These are phyloP conservation scores for Actinopyga echinites DNA, from an alignment of 53 echinoderm and acorn worm species.

Conservation along the genomic window DNA sequence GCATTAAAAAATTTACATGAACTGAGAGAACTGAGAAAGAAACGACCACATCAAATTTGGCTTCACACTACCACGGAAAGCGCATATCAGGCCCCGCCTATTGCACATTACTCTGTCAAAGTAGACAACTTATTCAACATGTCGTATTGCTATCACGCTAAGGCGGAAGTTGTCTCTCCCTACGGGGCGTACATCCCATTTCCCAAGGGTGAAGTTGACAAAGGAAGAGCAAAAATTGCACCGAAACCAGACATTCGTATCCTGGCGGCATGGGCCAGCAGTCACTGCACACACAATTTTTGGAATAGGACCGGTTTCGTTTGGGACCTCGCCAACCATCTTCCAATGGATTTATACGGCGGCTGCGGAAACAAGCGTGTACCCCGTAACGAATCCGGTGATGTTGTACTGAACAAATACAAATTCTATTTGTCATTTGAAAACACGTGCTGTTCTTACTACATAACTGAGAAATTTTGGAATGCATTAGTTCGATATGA, in stretches of 20 bases:
- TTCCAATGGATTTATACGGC: no score
- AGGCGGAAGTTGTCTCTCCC: background rate
- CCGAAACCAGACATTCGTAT: background rate
- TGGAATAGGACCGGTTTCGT: slow-evolving; percentile 6
- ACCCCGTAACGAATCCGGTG: no score
- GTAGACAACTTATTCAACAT: background rate
- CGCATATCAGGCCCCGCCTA: background rate
- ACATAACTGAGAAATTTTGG: slow-evolving; percentile 29
- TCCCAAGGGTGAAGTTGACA: background rate
- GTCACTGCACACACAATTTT: background rate
- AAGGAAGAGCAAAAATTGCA: background rate
- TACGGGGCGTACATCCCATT: background rate
- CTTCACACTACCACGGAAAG: background rate
- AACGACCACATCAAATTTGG: background rate
- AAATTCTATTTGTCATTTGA: slow-evolving; percentile 2
- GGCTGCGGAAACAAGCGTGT: no score
- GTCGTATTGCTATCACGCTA: slow-evolving; percentile 8
- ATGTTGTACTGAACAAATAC: background rate
- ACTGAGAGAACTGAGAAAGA: background rate
- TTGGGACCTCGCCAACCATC: background rate
- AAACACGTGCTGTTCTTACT: background rate
- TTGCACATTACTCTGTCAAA: background rate
- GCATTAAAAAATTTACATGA: background rate
- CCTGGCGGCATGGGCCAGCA: slow-evolving; percentile 1
- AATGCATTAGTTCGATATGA: background rate